Evolutionary conservation across 2,888 invertebrate genomes (phyloP), one percentile per base, ranked within the genome.

Genomic region (Oligia fasciuncula): DNA sequence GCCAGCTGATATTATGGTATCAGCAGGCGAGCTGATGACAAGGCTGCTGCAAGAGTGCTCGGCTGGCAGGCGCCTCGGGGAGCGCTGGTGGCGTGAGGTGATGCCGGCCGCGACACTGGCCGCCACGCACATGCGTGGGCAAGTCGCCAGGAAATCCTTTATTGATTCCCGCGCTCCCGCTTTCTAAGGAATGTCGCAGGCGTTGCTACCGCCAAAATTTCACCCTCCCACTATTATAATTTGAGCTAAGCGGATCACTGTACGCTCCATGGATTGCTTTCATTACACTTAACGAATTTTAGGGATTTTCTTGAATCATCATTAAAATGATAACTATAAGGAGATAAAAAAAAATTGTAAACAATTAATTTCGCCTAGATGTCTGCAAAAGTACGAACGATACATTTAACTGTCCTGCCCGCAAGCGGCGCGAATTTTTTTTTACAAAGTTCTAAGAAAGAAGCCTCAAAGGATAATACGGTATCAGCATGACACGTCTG

Each of bases 61-160:
- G 57, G 62, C 46, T 69, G 66, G 14, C 60, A 63, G 72, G 14
- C 40, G 69, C 43, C 57, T 63, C 72, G 68, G 74, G 70, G 63
- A 74, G 77, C 76, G 89, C 85, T 89, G 86, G 83, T 81, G 77
- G 79, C 67, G 74, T 76, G 82, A 88, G 89, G 83, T 85, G 80
- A 78, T 86, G 89, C 86, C 88, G 81, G 87, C 80, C 70, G 89
- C 89, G 91, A 81, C 86, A 90, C 86, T 89, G 90, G 90, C 90
- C 93, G 94, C 93, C 94, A 96, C 96, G 96, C 96, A 97, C 96
- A 97, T 97, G 96, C 96, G 96, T 97, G 95, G 96, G 96, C 96
- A 96, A 93, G 94, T 91, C 96, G 96, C 96, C 96, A 97, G 96
- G 95, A 97, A 96, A 96, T 97, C 97, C 96, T 96, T 96, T 97